phyloP scores from a whole-genome alignment of 2,888 invertebrate genomes.

The Emmelina monodactyla region DNA sequence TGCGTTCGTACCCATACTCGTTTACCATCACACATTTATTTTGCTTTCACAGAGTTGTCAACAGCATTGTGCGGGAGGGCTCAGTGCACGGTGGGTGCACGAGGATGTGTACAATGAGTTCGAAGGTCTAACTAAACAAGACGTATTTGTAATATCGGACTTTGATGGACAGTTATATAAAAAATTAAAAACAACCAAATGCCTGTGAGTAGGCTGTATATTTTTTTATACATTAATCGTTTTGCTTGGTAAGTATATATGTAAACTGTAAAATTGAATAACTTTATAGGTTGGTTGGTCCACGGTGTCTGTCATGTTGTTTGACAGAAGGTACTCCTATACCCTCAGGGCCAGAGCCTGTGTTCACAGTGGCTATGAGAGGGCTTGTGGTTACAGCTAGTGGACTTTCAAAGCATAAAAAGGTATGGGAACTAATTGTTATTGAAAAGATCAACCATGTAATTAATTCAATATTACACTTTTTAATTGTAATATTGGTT shows the following conservation, averaged over 20 bases:
- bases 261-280: slow-evolving; percentile 2
- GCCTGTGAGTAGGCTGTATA: slow-evolving; percentile 68
- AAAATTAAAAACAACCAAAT: slow-evolving; percentile 68
- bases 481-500: not conserved
- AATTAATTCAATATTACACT: too few species aligned
- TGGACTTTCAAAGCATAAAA: slow-evolving; percentile 49
- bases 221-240: not conserved
- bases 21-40: not conserved
- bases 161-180: slow-evolving; percentile 80
- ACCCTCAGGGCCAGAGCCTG: slow-evolving; percentile 77
- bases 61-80: slow-evolving; percentile 60
- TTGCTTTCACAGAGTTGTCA: slow-evolving; percentile 56
- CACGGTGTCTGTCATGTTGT: slow-evolving; percentile 80
- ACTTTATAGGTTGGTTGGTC: slow-evolving; percentile 76
- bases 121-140: slow-evolving; percentile 67
- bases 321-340: slow-evolving; percentile 74
- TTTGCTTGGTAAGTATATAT: not conserved
- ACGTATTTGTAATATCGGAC: slow-evolving; percentile 80
- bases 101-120: slow-evolving; percentile 69
- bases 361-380: slow-evolving; percentile 84
- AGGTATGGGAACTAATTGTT: slow-evolving; percentile 22
- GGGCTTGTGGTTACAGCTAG: slow-evolving; percentile 73
- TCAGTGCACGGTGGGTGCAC: slow-evolving; percentile 70
- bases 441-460: too few species aligned
- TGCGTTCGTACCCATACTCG: not conserved